Conservation (phyloP, 2,888 invertebrate species). For the Herminia tarsipennalis region DNA sequence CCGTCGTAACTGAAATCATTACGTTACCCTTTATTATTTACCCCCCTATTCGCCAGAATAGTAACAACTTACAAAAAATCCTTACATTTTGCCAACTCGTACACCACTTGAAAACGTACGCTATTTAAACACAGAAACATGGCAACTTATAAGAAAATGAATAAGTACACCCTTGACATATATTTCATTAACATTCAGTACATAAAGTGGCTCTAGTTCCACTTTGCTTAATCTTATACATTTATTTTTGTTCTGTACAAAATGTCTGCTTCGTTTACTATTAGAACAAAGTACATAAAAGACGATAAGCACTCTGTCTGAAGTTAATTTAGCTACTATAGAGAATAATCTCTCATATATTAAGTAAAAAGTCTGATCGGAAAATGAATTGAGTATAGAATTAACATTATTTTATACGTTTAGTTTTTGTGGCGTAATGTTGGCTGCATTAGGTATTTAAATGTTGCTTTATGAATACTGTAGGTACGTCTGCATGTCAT, state of each 20-base stretch:
- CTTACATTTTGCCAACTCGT: too few relatives aligned
- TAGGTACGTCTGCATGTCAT: too few relatives aligned
- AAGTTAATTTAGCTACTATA: background rate
- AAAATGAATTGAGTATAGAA: background rate
- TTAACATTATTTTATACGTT: background rate
- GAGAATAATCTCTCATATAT: background rate
- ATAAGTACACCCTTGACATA: background rate
- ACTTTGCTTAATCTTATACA: background rate
- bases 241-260: background rate
- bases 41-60: too few relatives aligned
- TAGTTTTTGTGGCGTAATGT: too few relatives aligned
- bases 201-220: background rate
- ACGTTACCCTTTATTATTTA: too few relatives aligned
- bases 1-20: too few relatives aligned
- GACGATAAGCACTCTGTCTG: background rate
- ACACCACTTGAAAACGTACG: background rate
- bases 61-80: too few relatives aligned
- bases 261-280: constrained; percentile 2
- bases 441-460: too few relatives aligned
- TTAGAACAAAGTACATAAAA: background rate
- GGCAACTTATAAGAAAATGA: background rate
- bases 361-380: background rate
- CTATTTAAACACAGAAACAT: background rate
- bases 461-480: too few relatives aligned
- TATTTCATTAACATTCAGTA: constrained; percentile 1